Percentiles rank a stretch among this genome's conserved stretches.
These are phyloP conservation scores for Urosaurus nigricauda DNA, from an alignment of 2,797 vertebrate genomes.

Conservation along the genomic window DNA sequence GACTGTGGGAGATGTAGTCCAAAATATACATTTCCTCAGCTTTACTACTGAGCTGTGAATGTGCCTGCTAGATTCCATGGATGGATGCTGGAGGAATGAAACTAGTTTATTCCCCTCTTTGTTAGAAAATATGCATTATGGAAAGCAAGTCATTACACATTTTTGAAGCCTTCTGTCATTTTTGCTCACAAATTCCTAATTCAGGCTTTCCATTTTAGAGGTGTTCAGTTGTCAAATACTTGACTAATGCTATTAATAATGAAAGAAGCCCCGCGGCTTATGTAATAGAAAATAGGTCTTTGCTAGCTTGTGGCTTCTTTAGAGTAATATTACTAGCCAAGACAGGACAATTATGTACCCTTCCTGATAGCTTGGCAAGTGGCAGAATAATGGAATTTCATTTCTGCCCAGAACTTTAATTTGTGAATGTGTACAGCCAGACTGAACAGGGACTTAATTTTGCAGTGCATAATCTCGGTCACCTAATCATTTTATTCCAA, in stretches of 20 bases:
- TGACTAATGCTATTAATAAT: constrained; percentile 51
- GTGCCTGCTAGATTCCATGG: not conserved
- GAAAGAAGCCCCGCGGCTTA: constrained; percentile 51
- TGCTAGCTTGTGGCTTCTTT: constrained; percentile 55
- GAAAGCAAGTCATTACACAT: accelerated
- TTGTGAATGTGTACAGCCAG: constrained; percentile 67
- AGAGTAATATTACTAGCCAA: constrained; percentile 46
- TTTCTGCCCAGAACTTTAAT: constrained; percentile 70
- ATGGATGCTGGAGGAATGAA: not conserved
- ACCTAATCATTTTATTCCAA: constrained; percentile 73
- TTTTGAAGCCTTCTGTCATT: constrained; percentile 30
- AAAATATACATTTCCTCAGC: not conserved
- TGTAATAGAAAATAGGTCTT: constrained; percentile 51
- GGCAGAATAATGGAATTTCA: constrained; percentile 64
- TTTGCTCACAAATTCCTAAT: constrained; percentile 22
- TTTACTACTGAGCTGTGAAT: not conserved
- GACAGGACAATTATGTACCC: constrained; percentile 47
- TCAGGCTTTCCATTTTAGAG: constrained; percentile 43
- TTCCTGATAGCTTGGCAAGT: constrained; percentile 59
- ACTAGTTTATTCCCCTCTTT: not conserved
- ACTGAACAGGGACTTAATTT: constrained; percentile 76
- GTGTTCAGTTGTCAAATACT: constrained; percentile 52
- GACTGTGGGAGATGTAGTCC: not conserved
- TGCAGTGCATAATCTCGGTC: constrained; percentile 71
- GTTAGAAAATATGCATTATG: constrained; percentile 11